These are phyloP conservation scores for Eupithecia exiguata DNA, from an alignment of 2,888 invertebrate genomes.

Conservation along the genomic window DNA sequence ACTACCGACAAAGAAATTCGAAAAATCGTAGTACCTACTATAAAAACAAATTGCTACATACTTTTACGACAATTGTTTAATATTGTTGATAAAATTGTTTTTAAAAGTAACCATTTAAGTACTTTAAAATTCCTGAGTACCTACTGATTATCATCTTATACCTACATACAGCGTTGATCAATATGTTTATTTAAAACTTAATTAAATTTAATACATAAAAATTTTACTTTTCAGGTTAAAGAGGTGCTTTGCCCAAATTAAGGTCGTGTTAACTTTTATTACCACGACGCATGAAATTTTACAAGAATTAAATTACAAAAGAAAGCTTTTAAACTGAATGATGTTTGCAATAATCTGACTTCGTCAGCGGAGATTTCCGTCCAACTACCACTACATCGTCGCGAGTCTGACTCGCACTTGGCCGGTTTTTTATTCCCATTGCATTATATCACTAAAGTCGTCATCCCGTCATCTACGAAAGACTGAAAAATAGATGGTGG, in stretches of 20 bases:
- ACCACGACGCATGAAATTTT: neutral
- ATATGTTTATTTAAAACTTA: neutral
- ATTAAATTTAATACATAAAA: neutral
- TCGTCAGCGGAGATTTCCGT: too few species aligned
- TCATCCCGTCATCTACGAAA: too few species aligned
- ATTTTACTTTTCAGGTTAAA: neutral
- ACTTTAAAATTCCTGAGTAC: constrained; percentile 6
- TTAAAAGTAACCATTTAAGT: neutral
- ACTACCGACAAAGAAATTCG: neutral
- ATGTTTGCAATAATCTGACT: too few species aligned
- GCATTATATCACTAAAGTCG: too few species aligned
- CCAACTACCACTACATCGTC: too few species aligned
- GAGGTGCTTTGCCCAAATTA: neutral
- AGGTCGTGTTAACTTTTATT: neutral
- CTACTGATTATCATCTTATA: neutral
- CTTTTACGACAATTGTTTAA: neutral
- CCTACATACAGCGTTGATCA: neutral
- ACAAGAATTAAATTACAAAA: neutral
- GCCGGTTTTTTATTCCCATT: too few species aligned
- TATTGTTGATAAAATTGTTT: neutral
- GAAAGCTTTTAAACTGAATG: neutral
- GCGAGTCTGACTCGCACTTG: too few species aligned
- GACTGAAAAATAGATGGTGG: too few species aligned
- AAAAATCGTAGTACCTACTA: neutral
- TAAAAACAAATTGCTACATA: neutral